A percentile compares a stretch with the other conserved stretches of the same genome.
Conservation (phyloP, 2,888 invertebrate genomes). For the Notodonta dromedarius region DNA sequence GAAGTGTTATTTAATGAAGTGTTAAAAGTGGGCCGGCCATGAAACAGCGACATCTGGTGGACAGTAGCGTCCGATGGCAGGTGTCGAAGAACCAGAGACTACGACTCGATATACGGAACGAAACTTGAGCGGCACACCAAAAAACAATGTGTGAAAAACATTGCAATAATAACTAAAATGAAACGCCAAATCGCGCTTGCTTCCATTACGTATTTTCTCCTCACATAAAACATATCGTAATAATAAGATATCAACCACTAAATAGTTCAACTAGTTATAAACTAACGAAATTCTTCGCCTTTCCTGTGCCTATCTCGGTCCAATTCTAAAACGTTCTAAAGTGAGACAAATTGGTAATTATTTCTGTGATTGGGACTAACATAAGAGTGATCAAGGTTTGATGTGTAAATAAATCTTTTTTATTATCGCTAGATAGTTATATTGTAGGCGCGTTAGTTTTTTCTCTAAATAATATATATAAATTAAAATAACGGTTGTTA, state of each 20-base stretch:
- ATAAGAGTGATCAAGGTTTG: slow-evolving; percentile 61
- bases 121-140: slow-evolving; percentile 69
- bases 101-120: slow-evolving; percentile 79
- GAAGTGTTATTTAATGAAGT: slow-evolving; percentile 75
- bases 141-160: slow-evolving; percentile 32
- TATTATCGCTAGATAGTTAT: slow-evolving; percentile 56
- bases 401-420: slow-evolving; percentile 60
- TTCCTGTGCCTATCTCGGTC: slow-evolving; percentile 78
- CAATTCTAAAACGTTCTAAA: slow-evolving; percentile 70
- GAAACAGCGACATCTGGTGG: slow-evolving; percentile 72
- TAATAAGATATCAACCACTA: slow-evolving; percentile 68
- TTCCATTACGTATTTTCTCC: slow-evolving; percentile 76
- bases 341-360: slow-evolving; percentile 63
- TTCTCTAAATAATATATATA: slow-evolving; percentile 17
- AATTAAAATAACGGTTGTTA: slow-evolving; percentile 25
- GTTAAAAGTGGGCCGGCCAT: slow-evolving; percentile 81
- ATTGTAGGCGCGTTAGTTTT: slow-evolving; percentile 59
- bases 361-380: slow-evolving; percentile 71
- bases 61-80: slow-evolving; percentile 76
- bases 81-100: slow-evolving; percentile 80
- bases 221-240: slow-evolving; percentile 77
- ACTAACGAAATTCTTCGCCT: slow-evolving; percentile 69
- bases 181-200: slow-evolving; percentile 82
- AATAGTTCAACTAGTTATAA: slow-evolving; percentile 61
- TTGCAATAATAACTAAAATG: slow-evolving; percentile 41